Base-by-base conservation (phyloP, 2,113 vertebrate species). In the Cercopithecus mona region DNA sequence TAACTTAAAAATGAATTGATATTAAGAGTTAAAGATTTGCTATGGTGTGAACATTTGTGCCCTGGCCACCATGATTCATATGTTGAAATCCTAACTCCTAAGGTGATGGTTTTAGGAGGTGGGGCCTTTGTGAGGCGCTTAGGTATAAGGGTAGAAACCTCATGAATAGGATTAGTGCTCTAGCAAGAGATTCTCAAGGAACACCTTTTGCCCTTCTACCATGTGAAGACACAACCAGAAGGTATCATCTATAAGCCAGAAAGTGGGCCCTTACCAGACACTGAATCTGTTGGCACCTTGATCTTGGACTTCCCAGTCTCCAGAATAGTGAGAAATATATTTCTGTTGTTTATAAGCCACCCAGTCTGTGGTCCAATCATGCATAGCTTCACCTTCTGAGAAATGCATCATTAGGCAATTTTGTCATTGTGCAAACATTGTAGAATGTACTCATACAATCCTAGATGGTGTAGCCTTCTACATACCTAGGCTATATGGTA, bases 251-350 rank as follows among this genome's bases (percentile, higher is more conserved):
- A 11, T 27, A 3, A 27, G 13, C 1, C 40, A 40, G 20, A 25
- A 35, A n/a, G 1, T 3, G 4, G 18, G 25, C 8, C 6, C 14
- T 25, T 43, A 45, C 6, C 16, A 18, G 20, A 9, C 5, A 30
- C 1, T 10, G 2, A 14, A 14, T 12, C 5, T 25, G 8, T 11
- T 59, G 40, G 27, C 14, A 11, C 18, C 27, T 20, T 4, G 5
- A 2, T 23, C 30, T 61, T 45, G 1, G 30, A 22, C 8, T 52
- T 73, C 18, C 27, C 17, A 48, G 7, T 11, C 55, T 52, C 40
- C 18, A 61, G 23, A 50, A 1, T n/a, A 25, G 8, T n/a, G n/a
- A 66, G 38, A 40, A 72, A 23, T 8, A 57, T 43, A 25, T 55
- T 68, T n/a, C 13, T 27, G n/a, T 68, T 89, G 7, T 22, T 84